phyloP scores from a whole-genome alignment of 2,888 invertebrate genomes.

The Lasius fuliginosus region DNA sequence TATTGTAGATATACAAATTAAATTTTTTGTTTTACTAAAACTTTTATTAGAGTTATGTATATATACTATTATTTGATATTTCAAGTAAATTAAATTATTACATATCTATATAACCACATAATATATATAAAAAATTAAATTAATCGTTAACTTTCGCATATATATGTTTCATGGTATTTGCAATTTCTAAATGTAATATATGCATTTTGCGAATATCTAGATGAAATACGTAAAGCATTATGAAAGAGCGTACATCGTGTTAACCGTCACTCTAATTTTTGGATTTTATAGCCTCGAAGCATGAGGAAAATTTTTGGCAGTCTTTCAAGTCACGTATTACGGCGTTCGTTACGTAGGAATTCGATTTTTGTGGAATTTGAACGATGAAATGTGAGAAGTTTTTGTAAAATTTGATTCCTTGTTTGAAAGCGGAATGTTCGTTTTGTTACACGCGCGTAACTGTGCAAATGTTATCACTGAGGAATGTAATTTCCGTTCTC shows the following conservation, averaged over 20 bases:
- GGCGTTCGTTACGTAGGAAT: constrained; percentile 58
- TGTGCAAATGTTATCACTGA: neutral
- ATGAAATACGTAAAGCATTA: constrained; percentile 23
- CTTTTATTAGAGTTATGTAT: neutral
- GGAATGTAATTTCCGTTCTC: neutral
- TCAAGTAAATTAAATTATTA: constrained; percentile 10
- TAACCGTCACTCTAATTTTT: constrained; percentile 60
- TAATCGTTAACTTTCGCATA: neutral
- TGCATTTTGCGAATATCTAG: neutral
- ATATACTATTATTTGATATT: neutral
- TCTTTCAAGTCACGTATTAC: constrained; percentile 68
- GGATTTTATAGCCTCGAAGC: constrained; percentile 51
- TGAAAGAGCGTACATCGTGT: constrained; percentile 15
- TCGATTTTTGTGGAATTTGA: constrained; percentile 61
- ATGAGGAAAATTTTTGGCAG: constrained; percentile 65
- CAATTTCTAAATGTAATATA: neutral
- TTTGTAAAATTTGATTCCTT: constrained; percentile 43
- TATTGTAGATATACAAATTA: neutral
- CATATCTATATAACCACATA: neutral
- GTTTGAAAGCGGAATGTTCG: neutral
- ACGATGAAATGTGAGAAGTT: constrained; percentile 60
- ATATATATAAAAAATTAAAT: neutral
- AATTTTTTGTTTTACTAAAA: neutral
- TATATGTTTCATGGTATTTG: neutral
- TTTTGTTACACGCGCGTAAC: neutral